Percentiles rank a stretch among this genome's conserved stretches.
phyloP scores from a whole-genome alignment of 2,888 invertebrate genomes.

The Catocala sponsa region DNA sequence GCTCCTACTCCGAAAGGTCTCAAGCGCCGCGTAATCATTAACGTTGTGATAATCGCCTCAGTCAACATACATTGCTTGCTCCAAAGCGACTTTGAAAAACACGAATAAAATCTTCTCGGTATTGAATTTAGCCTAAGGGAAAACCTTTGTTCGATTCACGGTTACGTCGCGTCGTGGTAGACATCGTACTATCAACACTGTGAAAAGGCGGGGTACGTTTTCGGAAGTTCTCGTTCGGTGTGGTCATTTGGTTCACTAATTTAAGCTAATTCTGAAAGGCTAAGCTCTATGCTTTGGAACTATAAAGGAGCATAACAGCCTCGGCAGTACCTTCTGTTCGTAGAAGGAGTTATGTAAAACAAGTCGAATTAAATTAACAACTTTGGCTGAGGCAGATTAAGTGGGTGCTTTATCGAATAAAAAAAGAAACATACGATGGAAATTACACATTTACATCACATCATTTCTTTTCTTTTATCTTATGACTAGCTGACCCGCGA shows the following conservation, averaged over 20 bases:
- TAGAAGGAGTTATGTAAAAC: constrained; percentile 48
- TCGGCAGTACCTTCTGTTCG: constrained; percentile 35
- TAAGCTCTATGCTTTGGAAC: constrained; percentile 45
- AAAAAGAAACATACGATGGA: too few relatives aligned
- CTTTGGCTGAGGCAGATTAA: constrained; percentile 37
- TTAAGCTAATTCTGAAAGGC: constrained; percentile 65
- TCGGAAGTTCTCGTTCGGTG: constrained; percentile 59
- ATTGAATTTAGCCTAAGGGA: constrained; percentile 40
- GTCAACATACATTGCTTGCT: constrained; percentile 51
- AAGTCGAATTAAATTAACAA: constrained; percentile 49
- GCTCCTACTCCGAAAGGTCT: constrained; percentile 36
- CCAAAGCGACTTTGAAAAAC: neutral
- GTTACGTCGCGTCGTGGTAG: constrained; percentile 43
- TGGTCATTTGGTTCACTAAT: constrained; percentile 75
- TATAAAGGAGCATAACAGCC: constrained; percentile 35
- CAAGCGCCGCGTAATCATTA: constrained; percentile 34
- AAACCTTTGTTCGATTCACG: constrained; percentile 28
- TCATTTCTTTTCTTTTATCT: too few relatives aligned
- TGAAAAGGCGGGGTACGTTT: constrained; percentile 60
- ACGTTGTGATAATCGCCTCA: constrained; percentile 17
- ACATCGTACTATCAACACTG: constrained; percentile 66
- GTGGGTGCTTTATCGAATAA: too few relatives aligned
- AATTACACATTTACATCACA: too few relatives aligned
- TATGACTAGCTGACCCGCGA: too few relatives aligned
- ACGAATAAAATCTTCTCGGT: constrained; percentile 12